Base-by-base conservation (phyloP, 2,797 vertebrate genomes). In the Etheostoma nigrum region DNA sequence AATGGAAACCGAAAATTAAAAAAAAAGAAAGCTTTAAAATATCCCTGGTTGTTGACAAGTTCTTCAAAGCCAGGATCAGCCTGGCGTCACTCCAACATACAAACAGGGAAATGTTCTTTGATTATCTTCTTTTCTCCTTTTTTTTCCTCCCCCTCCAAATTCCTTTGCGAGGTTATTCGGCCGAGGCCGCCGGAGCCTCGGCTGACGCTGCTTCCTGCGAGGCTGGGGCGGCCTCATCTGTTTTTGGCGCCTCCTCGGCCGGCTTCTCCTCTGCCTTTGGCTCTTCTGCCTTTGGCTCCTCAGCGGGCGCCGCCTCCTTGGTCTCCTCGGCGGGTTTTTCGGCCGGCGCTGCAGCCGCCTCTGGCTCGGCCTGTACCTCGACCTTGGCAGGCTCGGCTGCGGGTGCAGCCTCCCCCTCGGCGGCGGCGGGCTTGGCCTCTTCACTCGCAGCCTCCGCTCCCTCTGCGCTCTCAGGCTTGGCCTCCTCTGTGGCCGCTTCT, bases 21-120 rank as follows among this genome's bases (percentile, higher is more conserved):
- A 36, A 52, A 83, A 93, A 92, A 91, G 82, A 94, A 94, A 94
- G 94, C 94, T 96, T 96, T 95, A 95, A 97, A 96, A 97, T 96
- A 95, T 97, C 96, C 96, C 96, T 96, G 96, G 95, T 96, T 96
- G 95, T 95, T 95, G 95, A 96, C 94, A 94, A 96, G 96, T 97
- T 96, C 96, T 96, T 95, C 95, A 93, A 95, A 95, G 96, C 96
- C 96, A 96, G 92, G 94, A 95, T 40, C 36, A 40, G 36, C 90
- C 94, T 96, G 96, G 96, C 96, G 91, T 95, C 95, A 95, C 96
- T 97, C 96, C 96, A 95, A 95, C 94, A 93, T 95, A 97, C 95
- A 96, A 96, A 95, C 95, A 91, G 94, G 95, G 94, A 95, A 95
- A 93, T 95, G 95, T 96, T 95, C 95, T 95, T 95, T 93, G 94